Evolutionary conservation across 2,888 invertebrate species (phyloP), one percentile per base, ranked within the genome.

Genomic region (Bembecia ichneumoniformis): DNA sequence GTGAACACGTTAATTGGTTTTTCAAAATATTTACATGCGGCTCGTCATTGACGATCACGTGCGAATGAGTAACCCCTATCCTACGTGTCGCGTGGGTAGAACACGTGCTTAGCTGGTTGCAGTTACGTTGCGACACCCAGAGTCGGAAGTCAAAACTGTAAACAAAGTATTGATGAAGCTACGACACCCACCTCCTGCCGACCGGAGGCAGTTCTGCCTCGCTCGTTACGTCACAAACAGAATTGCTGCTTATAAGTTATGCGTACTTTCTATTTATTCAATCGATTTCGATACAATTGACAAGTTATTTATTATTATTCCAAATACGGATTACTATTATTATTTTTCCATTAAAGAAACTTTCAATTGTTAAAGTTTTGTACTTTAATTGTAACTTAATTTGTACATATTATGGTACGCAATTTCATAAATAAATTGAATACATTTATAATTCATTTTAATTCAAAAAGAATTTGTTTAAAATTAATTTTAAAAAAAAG

Each of bases 71-170:
- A 48, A 34, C 49, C 51, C 46, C 51, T 49, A 51, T 49, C 53
- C 53, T 51, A 34, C 44, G 44, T 44, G 3, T 40, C 40, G 48
- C 17, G 51, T 49, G 48, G 50, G 51, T 43, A 43, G 47, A 11
- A 51, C 51, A 53, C 50, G 53, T 53, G 53, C 48, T 43, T 51
- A 53, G 35, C 35, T 47, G 35, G 54, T 17, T 9, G 28, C 49
- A 40, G 3, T 40, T 35, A 40, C 48, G 51, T 49, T 52, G 50
- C 52, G 49, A 28, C 50, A 49, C 46, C n/a, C 44, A 11, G 15
- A 40, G n/a, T 49, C 48, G 43, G 52, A 46, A 50, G 48, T 44
- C 28, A 46, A 48, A n/a, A 13, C 46, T 52, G 49, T 47, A 47
- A 49, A 48, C 44, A 15, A 14, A 13, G 40, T 11, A 7, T 1